These are phyloP conservation scores for Caloenas nicobarica DNA, from an alignment of 2,113 vertebrate species.

Conservation along the genomic window DNA sequence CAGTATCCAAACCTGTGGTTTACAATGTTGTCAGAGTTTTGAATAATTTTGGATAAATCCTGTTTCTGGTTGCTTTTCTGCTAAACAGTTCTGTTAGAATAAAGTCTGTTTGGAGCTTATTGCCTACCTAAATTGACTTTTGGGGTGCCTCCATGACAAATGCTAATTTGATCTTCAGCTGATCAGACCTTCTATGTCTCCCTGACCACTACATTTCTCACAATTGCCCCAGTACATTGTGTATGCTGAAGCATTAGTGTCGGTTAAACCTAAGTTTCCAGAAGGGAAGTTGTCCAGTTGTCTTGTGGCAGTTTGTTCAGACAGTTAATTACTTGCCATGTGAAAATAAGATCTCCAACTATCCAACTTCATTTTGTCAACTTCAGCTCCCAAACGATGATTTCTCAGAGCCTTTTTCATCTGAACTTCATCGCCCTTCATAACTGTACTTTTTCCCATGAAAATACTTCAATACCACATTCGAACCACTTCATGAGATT, in stretches of 20 bases:
- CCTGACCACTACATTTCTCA: neutral
- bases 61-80: too few relatives aligned
- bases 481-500: neutral
- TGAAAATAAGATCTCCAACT: neutral
- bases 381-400: neutral
- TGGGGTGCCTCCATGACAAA: too few relatives aligned
- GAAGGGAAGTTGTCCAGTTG: neutral
- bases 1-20: too few relatives aligned
- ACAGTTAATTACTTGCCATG: neutral
- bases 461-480: neutral
- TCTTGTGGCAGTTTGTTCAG: neutral
- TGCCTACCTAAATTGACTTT: too few relatives aligned
- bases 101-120: too few relatives aligned
- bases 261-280: neutral
- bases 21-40: too few relatives aligned
- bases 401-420: neutral
- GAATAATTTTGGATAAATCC: too few relatives aligned
- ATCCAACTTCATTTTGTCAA: neutral
- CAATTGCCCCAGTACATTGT: neutral
- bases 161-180: neutral
- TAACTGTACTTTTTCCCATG: neutral
- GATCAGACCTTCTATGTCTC: neutral
- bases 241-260: neutral
- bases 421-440: neutral
- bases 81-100: too few relatives aligned